Evolutionary conservation across 1,140 invertebrate genomes (phyloP).

Genomic region (Chionoecetes opilio): DNA sequence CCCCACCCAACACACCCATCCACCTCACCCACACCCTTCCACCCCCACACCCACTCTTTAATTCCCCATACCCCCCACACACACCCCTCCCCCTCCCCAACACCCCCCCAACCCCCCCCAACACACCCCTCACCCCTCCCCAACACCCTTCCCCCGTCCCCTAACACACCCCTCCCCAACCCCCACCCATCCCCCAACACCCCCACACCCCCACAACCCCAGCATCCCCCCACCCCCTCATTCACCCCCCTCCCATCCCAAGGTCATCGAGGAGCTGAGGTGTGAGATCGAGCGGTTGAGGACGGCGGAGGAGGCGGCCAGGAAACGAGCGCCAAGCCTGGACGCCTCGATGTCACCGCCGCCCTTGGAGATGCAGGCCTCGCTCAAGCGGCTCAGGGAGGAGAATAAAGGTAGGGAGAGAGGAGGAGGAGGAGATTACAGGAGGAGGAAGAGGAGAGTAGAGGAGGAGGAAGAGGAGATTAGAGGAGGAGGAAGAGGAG

Average conservation of each 20-base stretch:
- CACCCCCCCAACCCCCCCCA: too few species aligned
- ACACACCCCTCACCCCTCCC: neutral
- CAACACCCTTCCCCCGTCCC: neutral
- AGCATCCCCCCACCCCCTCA: neutral
- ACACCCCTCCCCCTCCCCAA: neutral
- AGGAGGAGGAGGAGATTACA: neutral
- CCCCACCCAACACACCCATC: too few species aligned
- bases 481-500: neutral
- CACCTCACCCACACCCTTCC: too few species aligned
- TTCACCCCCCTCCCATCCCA: neutral
- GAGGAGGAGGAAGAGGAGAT: neutral
- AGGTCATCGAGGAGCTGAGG: conserved; percentile 78
- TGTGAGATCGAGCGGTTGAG: conserved; percentile 83
- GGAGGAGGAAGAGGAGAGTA: neutral
- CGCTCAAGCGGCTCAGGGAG: conserved; percentile 85
- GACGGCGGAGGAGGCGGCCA: conserved; percentile 83
- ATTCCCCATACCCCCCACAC: too few species aligned
- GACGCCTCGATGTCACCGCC: conserved; percentile 67
- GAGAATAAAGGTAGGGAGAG: conserved; percentile 89
- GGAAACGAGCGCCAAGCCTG: conserved; percentile 84
- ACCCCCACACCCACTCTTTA: too few species aligned
- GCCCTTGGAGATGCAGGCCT: conserved; percentile 85
- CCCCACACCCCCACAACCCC: neutral
- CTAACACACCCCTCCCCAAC: neutral
- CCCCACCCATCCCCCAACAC: neutral